These are phyloP conservation scores for Orgyia antiqua DNA, from an alignment of 2,888 invertebrate species.

Conservation along the genomic window DNA sequence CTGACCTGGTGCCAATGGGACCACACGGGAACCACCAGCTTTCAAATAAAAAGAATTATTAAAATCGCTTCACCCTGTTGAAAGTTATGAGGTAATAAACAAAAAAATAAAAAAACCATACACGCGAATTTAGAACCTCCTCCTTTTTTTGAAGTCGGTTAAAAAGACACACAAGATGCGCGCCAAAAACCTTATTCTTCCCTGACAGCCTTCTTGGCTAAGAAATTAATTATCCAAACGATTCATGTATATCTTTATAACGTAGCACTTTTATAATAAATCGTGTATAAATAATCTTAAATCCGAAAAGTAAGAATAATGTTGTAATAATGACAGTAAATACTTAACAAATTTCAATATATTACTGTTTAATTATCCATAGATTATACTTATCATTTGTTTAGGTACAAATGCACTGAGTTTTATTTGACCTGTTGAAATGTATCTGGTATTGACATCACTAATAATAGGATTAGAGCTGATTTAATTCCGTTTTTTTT, in stretches of 20 bases:
- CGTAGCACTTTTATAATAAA: slow-evolving; percentile 37
- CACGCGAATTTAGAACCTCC: too few species aligned
- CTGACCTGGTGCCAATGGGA: too few species aligned
- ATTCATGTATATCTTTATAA: slow-evolving; percentile 23
- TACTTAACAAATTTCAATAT: slow-evolving; percentile 66
- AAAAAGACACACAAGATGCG: too few species aligned
- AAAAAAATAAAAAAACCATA: too few species aligned
- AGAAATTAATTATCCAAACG: slow-evolving; percentile 26
- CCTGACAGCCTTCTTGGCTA: too few species aligned
- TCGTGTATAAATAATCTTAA: slow-evolving; percentile 47
- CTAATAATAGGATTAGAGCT: slow-evolving; percentile 58
- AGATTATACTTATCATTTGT: slow-evolving; percentile 64
- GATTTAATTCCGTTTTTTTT: slow-evolving; percentile 31
- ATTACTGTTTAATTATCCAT: slow-evolving; percentile 69
- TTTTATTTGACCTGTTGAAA: slow-evolving; percentile 59
- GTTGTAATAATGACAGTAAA: slow-evolving; percentile 59
- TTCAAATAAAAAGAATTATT: too few species aligned
- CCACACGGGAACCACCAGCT: too few species aligned
- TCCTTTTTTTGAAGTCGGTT: too few species aligned
- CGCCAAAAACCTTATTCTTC: too few species aligned
- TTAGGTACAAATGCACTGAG: slow-evolving; percentile 39
- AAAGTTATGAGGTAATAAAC: too few species aligned
- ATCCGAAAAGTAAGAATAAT: slow-evolving; percentile 63
- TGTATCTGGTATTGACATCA: slow-evolving; percentile 59
- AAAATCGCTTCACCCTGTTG: too few species aligned